Evolutionary conservation across 30 jellyfish, hydroid and myxozoan genomes (phyloP).

Genomic region (Calvadosia cruxmelitensis): DNA sequence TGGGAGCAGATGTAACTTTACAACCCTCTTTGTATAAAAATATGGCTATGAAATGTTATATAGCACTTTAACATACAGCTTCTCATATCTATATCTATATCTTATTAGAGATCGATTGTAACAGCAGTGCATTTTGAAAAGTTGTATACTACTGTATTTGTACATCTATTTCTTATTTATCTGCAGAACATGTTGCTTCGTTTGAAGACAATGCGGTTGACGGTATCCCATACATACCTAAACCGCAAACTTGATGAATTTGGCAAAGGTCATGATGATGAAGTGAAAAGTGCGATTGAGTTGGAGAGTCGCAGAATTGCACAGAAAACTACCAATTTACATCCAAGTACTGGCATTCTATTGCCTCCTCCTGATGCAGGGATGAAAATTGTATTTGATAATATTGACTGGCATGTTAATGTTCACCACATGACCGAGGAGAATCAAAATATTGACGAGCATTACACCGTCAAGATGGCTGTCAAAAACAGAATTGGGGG

Average conservation of each 20-base stretch:
- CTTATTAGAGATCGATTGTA: too few species aligned
- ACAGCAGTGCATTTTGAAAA: too few species aligned
- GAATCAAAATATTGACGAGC: constrained; percentile 17
- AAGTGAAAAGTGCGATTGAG: neutral
- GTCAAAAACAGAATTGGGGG: neutral
- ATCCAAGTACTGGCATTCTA: neutral
- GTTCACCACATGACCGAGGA: constrained; percentile 22
- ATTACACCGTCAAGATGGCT: constrained; percentile 15
- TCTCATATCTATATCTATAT: too few species aligned
- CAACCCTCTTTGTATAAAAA: too few species aligned
- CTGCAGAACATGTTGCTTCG: constrained; percentile 1
- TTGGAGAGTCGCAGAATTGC: constrained; percentile 4
- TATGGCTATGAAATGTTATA: too few species aligned
- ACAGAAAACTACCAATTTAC: neutral
- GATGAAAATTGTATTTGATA: constrained; percentile 8
- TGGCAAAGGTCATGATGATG: constrained; percentile 19
- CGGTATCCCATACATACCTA: constrained; percentile 19
- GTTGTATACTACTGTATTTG: too few species aligned
- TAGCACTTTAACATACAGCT: too few species aligned
- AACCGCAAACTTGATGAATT: constrained; percentile 22
- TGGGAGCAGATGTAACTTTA: too few species aligned
- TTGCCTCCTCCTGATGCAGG: neutral
- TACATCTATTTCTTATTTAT: too few species aligned
- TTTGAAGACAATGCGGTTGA: constrained; percentile 9
- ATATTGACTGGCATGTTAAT: neutral